These are phyloP conservation scores for Siphamia tubifer DNA, from an alignment of 2,113 vertebrate species.

Conservation along the genomic window DNA sequence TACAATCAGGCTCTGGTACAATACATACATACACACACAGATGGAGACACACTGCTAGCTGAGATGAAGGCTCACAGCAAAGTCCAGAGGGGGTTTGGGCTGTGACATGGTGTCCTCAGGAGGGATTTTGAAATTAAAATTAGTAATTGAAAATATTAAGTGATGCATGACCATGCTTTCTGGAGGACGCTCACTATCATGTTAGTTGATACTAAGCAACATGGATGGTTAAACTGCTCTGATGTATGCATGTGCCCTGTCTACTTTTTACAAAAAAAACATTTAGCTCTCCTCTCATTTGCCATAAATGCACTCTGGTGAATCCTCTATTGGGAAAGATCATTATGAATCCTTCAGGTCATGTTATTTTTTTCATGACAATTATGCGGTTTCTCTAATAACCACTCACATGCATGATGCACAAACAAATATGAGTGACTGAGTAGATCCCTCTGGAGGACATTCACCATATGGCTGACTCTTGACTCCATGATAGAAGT, in stretches of 20 bases:
- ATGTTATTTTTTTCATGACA: constrained; percentile 37
- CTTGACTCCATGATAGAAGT: background rate
- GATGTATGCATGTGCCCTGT: constrained; percentile 47
- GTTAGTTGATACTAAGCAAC: constrained; percentile 25
- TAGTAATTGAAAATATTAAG: constrained; percentile 58
- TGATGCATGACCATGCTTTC: constrained; percentile 55
- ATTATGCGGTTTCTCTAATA: constrained; percentile 58
- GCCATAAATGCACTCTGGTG: constrained; percentile 38
- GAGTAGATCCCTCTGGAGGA: constrained; percentile 44
- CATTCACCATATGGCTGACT: constrained; percentile 6
- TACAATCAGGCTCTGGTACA: constrained; percentile 79
- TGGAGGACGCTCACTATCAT: constrained; percentile 4
- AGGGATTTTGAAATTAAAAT: constrained; percentile 45
- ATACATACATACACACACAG: constrained; percentile 15
- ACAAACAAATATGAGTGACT: constrained; percentile 22
- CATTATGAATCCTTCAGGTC: constrained; percentile 56
- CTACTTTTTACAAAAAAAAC: constrained; percentile 37
- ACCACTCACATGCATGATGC: constrained; percentile 42
- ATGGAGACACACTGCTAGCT: constrained; percentile 4
- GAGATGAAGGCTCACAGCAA: constrained; percentile 20
- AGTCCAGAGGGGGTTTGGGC: constrained; percentile 25
- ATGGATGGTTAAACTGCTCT: constrained; percentile 47
- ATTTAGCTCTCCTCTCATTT: constrained; percentile 42
- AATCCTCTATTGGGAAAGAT: constrained; percentile 48
- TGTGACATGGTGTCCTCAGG: constrained; percentile 34